phyloP scores from a whole-genome alignment of 30 jellyfish, hydroid and myxozoan genomes.

The Mastigias papua region DNA sequence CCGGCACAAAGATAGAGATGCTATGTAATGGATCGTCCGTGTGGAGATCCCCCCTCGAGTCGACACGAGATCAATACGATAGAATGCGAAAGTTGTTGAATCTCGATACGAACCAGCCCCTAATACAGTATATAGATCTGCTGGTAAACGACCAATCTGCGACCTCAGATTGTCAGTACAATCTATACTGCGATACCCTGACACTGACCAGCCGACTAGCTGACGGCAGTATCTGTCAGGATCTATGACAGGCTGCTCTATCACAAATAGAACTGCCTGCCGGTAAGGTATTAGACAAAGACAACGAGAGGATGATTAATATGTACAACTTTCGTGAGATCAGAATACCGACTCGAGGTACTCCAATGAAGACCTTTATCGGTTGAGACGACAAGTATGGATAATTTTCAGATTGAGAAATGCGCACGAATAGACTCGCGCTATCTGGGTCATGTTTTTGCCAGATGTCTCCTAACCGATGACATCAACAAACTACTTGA shows the following conservation, averaged over 20 bases:
- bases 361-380: not conserved
- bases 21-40: not conserved
- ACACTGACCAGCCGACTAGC: not conserved
- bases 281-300: not conserved
- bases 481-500: not conserved
- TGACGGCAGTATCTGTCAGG: not conserved
- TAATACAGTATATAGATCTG: not conserved
- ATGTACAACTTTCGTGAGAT: not conserved
- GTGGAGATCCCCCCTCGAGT: no score
- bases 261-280: not conserved
- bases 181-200: not conserved
- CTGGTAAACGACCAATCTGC: not conserved
- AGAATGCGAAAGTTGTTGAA: not conserved
- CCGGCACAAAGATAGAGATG: not conserved
- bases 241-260: not conserved
- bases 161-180: not conserved
- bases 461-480: not conserved
- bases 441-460: not conserved
- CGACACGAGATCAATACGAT: not conserved
- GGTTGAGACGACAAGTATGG: not conserved
- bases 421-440: not conserved
- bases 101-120: not conserved
- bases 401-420: not conserved
- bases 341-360: not conserved
- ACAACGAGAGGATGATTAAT: not conserved